Evolutionary conservation across 2,888 invertebrate species (phyloP).

Genomic region (Sinhomidia bicolor): DNA sequence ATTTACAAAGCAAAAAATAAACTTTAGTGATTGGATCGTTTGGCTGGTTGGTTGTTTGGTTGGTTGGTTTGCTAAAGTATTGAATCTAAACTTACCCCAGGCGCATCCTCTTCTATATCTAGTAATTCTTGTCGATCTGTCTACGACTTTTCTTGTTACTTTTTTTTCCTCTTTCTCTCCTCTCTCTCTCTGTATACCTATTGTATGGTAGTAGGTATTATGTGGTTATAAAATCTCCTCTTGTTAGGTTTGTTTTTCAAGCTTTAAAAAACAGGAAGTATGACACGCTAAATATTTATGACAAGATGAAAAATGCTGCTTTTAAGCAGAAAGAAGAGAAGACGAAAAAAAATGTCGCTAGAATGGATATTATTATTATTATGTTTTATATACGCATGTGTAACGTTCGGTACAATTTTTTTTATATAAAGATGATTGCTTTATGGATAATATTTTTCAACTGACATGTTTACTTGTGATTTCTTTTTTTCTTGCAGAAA

Average conservation of each 20-base stretch:
- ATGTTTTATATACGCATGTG: no score
- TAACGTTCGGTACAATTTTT: no score
- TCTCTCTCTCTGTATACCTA: no score
- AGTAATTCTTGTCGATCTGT: neutral
- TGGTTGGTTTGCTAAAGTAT: no score
- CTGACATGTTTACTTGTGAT: neutral
- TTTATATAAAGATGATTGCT: no score
- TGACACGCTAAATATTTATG: neutral
- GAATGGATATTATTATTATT: neutral
- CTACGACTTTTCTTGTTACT: no score
- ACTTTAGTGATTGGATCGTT: neutral
- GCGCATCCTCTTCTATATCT: neutral
- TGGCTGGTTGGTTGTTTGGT: no score
- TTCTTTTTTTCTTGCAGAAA: no score
- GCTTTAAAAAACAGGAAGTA: neutral
- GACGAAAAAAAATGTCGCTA: neutral
- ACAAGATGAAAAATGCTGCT: slow-evolving; percentile 18
- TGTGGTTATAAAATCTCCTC: no score
- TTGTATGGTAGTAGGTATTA: no score
- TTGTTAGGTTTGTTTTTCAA: neutral
- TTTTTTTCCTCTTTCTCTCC: no score
- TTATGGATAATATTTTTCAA: slow-evolving; percentile 3
- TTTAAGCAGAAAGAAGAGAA: neutral
- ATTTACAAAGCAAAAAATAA: no score
- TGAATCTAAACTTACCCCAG: slow-evolving; percentile 32